Conservation (phyloP, 2,113 vertebrate species). For the Oostethus manadensis region DNA sequence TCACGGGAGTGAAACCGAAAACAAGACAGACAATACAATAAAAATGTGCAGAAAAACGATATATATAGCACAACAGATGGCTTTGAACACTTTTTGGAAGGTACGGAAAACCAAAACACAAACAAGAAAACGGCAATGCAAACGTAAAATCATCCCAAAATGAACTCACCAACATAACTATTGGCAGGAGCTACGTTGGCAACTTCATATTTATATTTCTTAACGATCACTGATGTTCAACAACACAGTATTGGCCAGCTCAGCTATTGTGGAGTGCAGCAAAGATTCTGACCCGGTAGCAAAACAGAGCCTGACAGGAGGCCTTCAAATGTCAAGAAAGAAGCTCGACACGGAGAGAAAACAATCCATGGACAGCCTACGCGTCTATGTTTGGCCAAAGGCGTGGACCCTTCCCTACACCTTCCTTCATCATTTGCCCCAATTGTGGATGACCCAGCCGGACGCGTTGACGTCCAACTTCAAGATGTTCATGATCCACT, state of each 20-base stretch:
- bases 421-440: constrained; percentile 3
- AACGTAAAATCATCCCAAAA: too few relatives aligned
- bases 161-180: too few relatives aligned
- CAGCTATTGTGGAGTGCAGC: not conserved
- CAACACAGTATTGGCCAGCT: not conserved
- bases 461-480: constrained; percentile 60
- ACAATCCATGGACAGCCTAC: not conserved
- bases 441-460: constrained; percentile 61
- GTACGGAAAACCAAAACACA: too few relatives aligned
- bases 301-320: not conserved
- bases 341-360: constrained; percentile 1
- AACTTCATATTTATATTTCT: not conserved
- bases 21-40: too few relatives aligned
- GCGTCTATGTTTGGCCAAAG: not conserved
- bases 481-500: constrained; percentile 67
- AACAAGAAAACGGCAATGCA: too few relatives aligned
- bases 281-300: not conserved
- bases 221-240: not conserved
- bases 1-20: too few relatives aligned
- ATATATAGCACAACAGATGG: too few relatives aligned
- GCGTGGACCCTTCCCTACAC: not conserved
- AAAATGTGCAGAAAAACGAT: too few relatives aligned
- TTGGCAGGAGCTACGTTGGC: too few relatives aligned
- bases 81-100: too few relatives aligned
- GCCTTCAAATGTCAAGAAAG: not conserved